Base-by-base conservation (phyloP, 2,797 vertebrate genomes). In the Halcyon leucocephala region DNA sequence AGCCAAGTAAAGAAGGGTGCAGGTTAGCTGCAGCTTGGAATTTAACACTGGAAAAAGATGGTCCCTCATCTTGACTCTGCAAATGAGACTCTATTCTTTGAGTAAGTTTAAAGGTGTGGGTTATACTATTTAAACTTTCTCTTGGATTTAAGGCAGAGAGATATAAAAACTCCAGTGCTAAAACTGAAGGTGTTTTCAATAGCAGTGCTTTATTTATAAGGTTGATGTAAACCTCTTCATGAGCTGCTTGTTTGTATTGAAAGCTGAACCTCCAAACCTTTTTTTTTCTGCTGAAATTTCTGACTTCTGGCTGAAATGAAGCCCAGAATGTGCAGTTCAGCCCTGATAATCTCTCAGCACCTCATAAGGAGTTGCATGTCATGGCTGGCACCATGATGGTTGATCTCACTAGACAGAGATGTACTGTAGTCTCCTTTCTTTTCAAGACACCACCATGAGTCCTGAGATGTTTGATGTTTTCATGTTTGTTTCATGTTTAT, bases 311-410 rank as follows among this genome's bases (percentile, higher is more conserved):
- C 25, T 86, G 15, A 89, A 84, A 41, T 33, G 31, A 79, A 74
- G 13, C 12, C 5, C 13, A 57, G 28, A 49, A 57, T 42, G 6
- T 66, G 73, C 54, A 80, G 3, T 26, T 89, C 7, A 82, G 24
- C 20, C 10, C 25, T 74, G 12, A 48, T 8, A 64, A 77, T 7
- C 3, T 2, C 11, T 64, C 35, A 87, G 39, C 3, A 2, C 46
- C 35, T 28, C 0, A 0, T 44, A 51, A 15, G 24, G 6, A 0
- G 2, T 65, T 79, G 7, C 5, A 2, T 29, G 31, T 16, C 17
- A 7, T n/a, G 26, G 22, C 15, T 83, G 44, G 18, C 4, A 33
- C 12, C 2, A 1, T 41, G 24, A 25, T 0, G 1, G 7, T 2
- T 16, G 3, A 2, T 70, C 35, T 82, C 41, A 41, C 17, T 15